phyloP scores from a whole-genome alignment of 30 jellyfish, hydroid and myxozoan genomes.

The Aurelia sp. region DNA sequence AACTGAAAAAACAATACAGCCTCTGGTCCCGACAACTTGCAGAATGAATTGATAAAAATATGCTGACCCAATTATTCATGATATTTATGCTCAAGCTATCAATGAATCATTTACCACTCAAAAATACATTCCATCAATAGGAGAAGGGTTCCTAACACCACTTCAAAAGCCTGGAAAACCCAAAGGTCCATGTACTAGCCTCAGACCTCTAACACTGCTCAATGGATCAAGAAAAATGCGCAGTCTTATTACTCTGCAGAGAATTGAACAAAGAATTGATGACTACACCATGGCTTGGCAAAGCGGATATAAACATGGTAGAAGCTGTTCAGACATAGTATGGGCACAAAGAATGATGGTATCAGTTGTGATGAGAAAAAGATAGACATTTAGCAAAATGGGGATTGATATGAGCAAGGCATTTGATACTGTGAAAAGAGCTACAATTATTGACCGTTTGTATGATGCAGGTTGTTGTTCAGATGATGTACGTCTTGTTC shows the following conservation, averaged over 20 bases:
- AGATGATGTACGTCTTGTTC: not conserved
- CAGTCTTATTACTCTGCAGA: not conserved
- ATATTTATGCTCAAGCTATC: conserved; percentile 4
- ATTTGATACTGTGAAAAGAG: not conserved
- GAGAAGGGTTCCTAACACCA: not conserved
- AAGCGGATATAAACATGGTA: not conserved
- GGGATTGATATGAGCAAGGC: too few species aligned
- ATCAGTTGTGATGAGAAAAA: too few species aligned
- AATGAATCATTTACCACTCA: conserved; percentile 7
- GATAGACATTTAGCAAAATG: too few species aligned
- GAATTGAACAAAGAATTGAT: too few species aligned
- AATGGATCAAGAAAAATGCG: not conserved
- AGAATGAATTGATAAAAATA: conserved; percentile 1
- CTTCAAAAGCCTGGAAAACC: not conserved
- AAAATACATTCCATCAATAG: not conserved
- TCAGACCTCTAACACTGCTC: not conserved
- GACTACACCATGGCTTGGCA: too few species aligned
- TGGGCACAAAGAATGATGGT: not conserved
- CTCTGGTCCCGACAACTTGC: conserved; percentile 1
- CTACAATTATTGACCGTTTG: not conserved
- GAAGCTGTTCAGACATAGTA: not conserved
- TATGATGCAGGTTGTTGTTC: not conserved
- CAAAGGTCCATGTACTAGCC: not conserved
- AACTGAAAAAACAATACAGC: not conserved
- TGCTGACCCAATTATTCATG: not conserved